These are phyloP conservation scores for Sandelia bainsii DNA, from an alignment of 2,797 vertebrate genomes.

Conservation along the genomic window DNA sequence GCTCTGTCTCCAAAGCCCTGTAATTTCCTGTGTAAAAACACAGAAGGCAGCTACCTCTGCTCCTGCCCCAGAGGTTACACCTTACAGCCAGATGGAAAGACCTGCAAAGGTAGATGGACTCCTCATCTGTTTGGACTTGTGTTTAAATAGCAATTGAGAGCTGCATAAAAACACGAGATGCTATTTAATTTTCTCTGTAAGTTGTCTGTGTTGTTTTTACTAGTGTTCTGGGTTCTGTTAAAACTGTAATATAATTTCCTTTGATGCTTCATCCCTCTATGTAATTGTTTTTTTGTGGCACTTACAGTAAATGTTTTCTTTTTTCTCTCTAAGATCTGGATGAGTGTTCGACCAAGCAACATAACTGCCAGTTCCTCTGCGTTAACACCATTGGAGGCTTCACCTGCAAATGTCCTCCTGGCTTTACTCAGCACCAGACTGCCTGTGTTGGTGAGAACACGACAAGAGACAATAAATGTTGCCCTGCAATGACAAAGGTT, in stretches of 20 bases:
- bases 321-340: constrained; percentile 89
- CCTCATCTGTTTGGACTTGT: not conserved
- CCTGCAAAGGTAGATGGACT: constrained; percentile 90
- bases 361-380: constrained; percentile 99
- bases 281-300: not conserved
- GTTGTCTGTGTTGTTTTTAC: not conserved
- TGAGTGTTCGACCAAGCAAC: constrained; percentile 96
- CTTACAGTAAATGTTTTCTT: constrained; percentile 1
- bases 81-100: constrained; percentile 92
- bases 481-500: not conserved
- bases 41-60: constrained; percentile 94
- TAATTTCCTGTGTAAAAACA: constrained; percentile 97
- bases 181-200: not conserved
- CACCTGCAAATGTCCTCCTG: constrained; percentile 96
- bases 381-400: constrained; percentile 99
- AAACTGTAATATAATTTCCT: not conserved
- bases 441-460: constrained; percentile 92
- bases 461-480: not conserved
- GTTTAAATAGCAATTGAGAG: not conserved
- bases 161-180: not conserved
- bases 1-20: constrained; percentile 91
- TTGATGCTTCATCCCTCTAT: not conserved
- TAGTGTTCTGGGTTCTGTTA: not conserved
- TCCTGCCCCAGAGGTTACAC: constrained; percentile 93
- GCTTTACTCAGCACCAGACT: constrained; percentile 97